Conservation (phyloP, 2,888 invertebrate genomes). For the Caenorhabditis sp. region DNA sequence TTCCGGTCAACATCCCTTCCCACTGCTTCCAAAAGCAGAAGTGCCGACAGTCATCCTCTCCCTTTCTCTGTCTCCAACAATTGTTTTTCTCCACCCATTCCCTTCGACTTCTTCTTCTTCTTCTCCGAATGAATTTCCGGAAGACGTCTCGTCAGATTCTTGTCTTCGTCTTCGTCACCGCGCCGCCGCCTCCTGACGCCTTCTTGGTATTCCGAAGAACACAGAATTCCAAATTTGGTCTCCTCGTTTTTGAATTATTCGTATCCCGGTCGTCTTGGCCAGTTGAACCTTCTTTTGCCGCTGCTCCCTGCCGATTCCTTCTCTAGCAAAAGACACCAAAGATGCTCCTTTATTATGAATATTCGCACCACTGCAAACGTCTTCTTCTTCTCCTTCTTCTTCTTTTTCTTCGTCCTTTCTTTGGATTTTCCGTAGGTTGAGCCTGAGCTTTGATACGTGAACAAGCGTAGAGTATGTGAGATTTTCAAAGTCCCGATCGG, state of each 20-base stretch:
- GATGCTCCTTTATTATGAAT: conserved; percentile 32
- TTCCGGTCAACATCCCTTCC: too few species aligned
- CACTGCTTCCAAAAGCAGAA: too few species aligned
- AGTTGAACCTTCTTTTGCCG: not conserved
- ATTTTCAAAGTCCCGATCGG: too few species aligned
- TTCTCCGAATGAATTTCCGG: not conserved
- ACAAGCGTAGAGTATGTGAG: not conserved
- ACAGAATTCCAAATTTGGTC: conserved; percentile 43
- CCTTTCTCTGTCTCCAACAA: too few species aligned
- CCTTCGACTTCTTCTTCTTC: conserved; percentile 6
- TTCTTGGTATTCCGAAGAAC: conserved; percentile 50
- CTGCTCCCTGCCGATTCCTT: conserved; percentile 8
- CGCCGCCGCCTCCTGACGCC: conserved; percentile 15
- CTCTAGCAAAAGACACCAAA: too few species aligned
- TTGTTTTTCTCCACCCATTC: not conserved
- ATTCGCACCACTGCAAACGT: conserved; percentile 12
- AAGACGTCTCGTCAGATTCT: conserved; percentile 17
- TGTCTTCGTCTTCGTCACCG: too few species aligned
- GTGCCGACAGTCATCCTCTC: too few species aligned
- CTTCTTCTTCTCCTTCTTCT: not conserved
- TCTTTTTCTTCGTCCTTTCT: too few species aligned
- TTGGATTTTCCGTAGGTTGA: not conserved
- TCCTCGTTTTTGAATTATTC: conserved; percentile 48
- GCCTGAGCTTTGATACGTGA: conserved; percentile 32
- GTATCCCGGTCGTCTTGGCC: not conserved